Percentiles rank a stretch among this genome's conserved stretches.
Evolutionary conservation across 2,888 invertebrate genomes (phyloP).

Genomic region (Heliconius erato): DNA sequence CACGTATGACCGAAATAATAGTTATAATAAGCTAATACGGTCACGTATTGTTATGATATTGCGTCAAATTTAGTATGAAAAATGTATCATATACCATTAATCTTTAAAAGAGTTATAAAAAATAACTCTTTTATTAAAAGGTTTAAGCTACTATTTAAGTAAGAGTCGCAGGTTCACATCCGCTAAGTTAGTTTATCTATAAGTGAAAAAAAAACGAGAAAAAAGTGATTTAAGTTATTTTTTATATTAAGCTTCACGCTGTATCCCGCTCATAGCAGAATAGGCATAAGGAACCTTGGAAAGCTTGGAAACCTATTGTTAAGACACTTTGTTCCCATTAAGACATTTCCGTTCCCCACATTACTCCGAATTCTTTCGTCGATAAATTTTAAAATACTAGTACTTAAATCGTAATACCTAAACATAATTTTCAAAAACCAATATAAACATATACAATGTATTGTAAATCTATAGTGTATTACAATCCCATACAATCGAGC

Average conservation of each 20-base stretch:
- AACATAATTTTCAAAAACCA: too few relatives aligned
- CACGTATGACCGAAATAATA: slow-evolving; percentile 8
- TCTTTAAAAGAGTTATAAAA: too few relatives aligned
- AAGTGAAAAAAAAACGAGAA: neutral
- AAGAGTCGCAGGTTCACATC: neutral
- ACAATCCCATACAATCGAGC: slow-evolving; percentile 29
- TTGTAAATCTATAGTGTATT: neutral
- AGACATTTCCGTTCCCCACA: too few relatives aligned
- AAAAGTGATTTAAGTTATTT: neutral
- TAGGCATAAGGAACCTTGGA: too few relatives aligned
- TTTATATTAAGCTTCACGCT: too few relatives aligned
- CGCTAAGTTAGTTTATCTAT: neutral
- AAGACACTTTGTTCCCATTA: too few relatives aligned
- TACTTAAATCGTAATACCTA: neutral
- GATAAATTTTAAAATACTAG: too few relatives aligned
- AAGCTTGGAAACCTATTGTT: too few relatives aligned
- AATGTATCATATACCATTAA: neutral
- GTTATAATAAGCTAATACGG: neutral
- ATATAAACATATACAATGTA: neutral
- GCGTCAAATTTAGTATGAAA: neutral
- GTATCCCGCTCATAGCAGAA: too few relatives aligned
- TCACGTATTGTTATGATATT: neutral
- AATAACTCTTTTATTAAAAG: too few relatives aligned
- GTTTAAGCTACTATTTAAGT: too few relatives aligned
- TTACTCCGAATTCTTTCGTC: too few relatives aligned